Conservation (phyloP, 2,797 vertebrate genomes). For the Anguilla megastoma region DNA sequence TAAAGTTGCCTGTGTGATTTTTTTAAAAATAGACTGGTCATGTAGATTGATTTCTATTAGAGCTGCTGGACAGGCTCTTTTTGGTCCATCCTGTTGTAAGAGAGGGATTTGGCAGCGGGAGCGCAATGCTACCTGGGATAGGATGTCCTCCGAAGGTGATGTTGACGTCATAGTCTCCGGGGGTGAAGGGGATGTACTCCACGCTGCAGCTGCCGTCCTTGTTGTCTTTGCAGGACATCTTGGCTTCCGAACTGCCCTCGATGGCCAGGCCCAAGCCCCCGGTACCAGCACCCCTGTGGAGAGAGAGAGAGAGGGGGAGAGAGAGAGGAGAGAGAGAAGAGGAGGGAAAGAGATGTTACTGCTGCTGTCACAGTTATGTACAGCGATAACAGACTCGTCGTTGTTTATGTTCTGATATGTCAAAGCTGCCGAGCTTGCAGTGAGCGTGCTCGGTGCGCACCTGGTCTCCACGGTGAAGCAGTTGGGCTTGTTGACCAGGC, state of each 20-base stretch:
- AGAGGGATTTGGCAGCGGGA: background rate
- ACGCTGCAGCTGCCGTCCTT: slow-evolving; percentile 96
- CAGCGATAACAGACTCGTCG: too few relatives aligned
- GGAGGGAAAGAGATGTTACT: background rate
- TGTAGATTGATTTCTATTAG: too few relatives aligned
- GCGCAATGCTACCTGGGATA: slow-evolving; percentile 76
- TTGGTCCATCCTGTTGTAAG: background rate
- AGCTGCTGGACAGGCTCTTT: background rate
- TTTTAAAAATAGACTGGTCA: too few relatives aligned
- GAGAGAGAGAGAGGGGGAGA: background rate
- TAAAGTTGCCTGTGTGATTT: too few relatives aligned
- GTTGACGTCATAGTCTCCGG: slow-evolving; percentile 93
- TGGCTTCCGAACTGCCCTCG: slow-evolving; percentile 92
- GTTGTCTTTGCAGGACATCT: slow-evolving; percentile 98
- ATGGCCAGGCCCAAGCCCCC: slow-evolving; percentile 93
- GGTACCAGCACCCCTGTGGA: slow-evolving; percentile 87
- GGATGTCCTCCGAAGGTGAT: slow-evolving; percentile 93
- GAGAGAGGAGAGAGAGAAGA: background rate
- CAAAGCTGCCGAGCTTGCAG: background rate
- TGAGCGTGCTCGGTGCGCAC: slow-evolving; percentile 60
- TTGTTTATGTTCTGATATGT: too few relatives aligned
- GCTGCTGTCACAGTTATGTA: background rate
- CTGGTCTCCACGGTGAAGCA: slow-evolving; percentile 96
- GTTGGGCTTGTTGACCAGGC: slow-evolving; percentile 88
- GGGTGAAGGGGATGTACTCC: slow-evolving; percentile 91